Evolutionary conservation across 2,888 invertebrate species (phyloP), one percentile per base, ranked within the genome.

Genomic region (Abscondita cerata): DNA sequence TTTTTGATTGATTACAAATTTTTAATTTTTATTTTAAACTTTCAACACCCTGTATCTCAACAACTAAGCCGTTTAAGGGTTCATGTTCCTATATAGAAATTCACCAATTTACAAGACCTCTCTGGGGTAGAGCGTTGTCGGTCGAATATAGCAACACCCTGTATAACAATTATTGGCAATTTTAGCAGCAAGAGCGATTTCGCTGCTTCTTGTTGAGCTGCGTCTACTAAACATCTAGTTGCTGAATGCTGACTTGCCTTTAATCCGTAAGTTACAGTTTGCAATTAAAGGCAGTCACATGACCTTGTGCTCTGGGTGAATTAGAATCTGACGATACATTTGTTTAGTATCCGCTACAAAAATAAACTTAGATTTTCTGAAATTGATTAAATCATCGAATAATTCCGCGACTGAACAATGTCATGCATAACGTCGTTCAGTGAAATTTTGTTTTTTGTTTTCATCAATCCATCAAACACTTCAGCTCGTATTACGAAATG

Each of bases 381-480:
- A 50, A 6, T 11, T 13, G n/a, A 50, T 50, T 33, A 50, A 12
- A n/a, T 44, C 33, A 41, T 54, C 44, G 31, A 54, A 54, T 9
- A 53, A 11, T 16, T 54, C 53, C 8, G n/a, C n/a, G 40, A 12
- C 19, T 44, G 53, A 8, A 25, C 25, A 9, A 44, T 33, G 33
- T 54, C 44, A n/a, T n/a, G n/a, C n/a, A n/a, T n/a, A n/a, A n/a
- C n/a, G n/a, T n/a, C n/a, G n/a, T n/a, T n/a, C 16, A 53, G 15
- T 1, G 53, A 53, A 16, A 15, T 31, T 31, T 41, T 44, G 25
- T 19, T 44, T 44, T 41, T 44, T 12, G 53, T 41, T 13, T 40
- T 53, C 53, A 53, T 53, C 12, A 20, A 38, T 3, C 41, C 41
- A 44, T 53, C 41, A 19, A 53, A 53, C 1, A 53, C 53, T 53